Evolutionary conservation across 1,140 invertebrate species (phyloP), one percentile per base, ranked within the genome.

Genomic region (Zaprionus ghesquierei): DNA sequence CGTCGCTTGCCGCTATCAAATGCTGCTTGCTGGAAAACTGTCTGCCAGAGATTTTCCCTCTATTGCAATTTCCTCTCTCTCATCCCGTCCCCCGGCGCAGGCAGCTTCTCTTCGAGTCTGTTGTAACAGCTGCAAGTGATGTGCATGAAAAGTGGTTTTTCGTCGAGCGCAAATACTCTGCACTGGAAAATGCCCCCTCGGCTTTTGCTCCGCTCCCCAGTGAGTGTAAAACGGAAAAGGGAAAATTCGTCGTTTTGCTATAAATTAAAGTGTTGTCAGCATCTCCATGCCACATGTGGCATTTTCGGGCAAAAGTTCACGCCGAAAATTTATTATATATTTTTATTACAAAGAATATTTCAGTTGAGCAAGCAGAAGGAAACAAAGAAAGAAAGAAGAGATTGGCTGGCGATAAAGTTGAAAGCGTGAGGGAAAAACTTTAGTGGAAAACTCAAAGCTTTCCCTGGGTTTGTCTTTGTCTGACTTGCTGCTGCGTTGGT

Each of bases 71-170:
- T 18, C 29, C 22, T 8, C 10, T 41, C 55, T 23, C 54, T 56
- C 51, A 50, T 61, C 74, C 56, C 79, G 56, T 54, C 75, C 78
- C 78, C 69, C 69, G 56, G 35, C 35, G 15, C 35, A 41, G 73
- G 66, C 18, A 46, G 18, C 20, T 4, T 35, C 33, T 46, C 41
- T 22, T 64, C 59, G 58, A 74, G 35, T 80, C 66, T 81, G 62
- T 77, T 77, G 85, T 76, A 89, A 89, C 84, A 89, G 84, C 84
- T 89, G 85, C 84, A 89, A 77, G 59, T 89, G 84, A 89, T 86
- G 85, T 81, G 85, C 84, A 84, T 89, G 84, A 89, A 89, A 89
- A 89, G 84, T 89, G 84, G 77, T 89, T 89, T 87, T 89, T 74
- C 69, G 63, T 31, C 55, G 25, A 75, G 78, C 71, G 71, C 75